Percentiles rank a stretch among this genome's conserved stretches.
Conservation (phyloP, 2,888 invertebrate genomes). For the Himalopsyche japonica region DNA sequence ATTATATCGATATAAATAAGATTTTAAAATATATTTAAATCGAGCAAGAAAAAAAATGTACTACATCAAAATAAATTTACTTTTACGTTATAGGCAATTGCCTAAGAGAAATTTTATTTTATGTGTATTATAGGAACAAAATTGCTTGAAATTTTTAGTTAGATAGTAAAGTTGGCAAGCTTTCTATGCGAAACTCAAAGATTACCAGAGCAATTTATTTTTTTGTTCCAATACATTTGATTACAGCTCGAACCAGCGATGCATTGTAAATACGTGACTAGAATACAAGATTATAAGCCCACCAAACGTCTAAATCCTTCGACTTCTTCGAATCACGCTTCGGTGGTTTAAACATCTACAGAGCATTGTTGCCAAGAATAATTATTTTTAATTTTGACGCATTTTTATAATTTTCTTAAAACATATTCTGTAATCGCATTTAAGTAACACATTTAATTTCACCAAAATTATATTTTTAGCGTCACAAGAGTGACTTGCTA, state of each 20-base stretch:
- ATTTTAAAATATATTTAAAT: no score
- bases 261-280: constrained; percentile 32
- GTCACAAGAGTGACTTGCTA: no score
- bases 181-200: constrained; percentile 14
- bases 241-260: constrained; percentile 27
- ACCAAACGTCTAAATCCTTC: constrained; percentile 5
- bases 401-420: no score
- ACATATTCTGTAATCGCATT: no score
- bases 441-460: no score
- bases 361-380: not conserved
- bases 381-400: no score
- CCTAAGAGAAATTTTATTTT: not conserved
- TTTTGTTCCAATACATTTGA: constrained; percentile 32
- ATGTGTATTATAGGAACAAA: not conserved
- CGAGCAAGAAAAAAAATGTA: no score
- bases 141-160: not conserved
- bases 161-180: not conserved
- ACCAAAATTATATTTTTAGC: no score
- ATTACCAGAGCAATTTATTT: constrained; percentile 21
- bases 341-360: not conserved
- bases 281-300: constrained; percentile 25
- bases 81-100: no score
- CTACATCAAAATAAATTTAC: no score
- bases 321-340: not conserved
- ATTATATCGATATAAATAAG: no score